phyloP scores from a whole-genome alignment of 2,888 invertebrate genomes.

The Mythimna pallens region DNA sequence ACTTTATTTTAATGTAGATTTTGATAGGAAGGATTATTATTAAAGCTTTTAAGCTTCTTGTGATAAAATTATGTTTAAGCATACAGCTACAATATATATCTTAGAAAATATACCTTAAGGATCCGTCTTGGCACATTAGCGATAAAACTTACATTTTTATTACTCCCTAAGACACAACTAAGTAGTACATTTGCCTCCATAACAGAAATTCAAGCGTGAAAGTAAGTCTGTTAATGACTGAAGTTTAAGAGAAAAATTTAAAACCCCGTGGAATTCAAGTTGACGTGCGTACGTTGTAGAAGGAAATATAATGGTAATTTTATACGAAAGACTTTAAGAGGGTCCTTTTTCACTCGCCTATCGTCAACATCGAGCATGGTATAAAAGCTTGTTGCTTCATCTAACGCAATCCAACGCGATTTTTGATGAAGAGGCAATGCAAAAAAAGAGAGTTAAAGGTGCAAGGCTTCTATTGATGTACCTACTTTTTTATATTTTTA shows the following conservation, averaged over 20 bases:
- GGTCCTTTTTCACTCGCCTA: no score
- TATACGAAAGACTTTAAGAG: background rate
- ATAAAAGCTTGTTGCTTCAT: no score
- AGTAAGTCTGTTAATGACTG: constrained; percentile 33
- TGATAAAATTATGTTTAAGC: constrained; percentile 21
- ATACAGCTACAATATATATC: background rate
- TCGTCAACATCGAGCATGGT: no score
- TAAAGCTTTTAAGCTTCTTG: constrained; percentile 36
- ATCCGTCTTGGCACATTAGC: constrained; percentile 18
- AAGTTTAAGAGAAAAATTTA: constrained; percentile 30
- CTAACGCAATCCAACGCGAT: no score
- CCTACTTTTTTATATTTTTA: no score
- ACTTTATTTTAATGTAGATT: constrained; percentile 28
- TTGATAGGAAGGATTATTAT: constrained; percentile 23
- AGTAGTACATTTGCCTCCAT: constrained; percentile 25
- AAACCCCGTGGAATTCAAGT: constrained; percentile 13
- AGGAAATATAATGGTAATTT: background rate
- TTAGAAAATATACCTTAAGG: constrained; percentile 1
- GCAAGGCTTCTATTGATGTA: no score
- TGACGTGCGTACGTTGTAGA: background rate
- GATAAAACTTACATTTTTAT: constrained; percentile 37
- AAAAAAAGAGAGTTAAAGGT: no score
- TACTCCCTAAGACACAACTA: constrained; percentile 51
- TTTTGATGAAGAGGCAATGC: no score
- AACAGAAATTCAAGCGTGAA: constrained; percentile 30